Percentiles rank a stretch among this genome's conserved stretches.
phyloP scores from a whole-genome alignment of 2,797 vertebrate species.

The Rousettus madagascariensis region DNA sequence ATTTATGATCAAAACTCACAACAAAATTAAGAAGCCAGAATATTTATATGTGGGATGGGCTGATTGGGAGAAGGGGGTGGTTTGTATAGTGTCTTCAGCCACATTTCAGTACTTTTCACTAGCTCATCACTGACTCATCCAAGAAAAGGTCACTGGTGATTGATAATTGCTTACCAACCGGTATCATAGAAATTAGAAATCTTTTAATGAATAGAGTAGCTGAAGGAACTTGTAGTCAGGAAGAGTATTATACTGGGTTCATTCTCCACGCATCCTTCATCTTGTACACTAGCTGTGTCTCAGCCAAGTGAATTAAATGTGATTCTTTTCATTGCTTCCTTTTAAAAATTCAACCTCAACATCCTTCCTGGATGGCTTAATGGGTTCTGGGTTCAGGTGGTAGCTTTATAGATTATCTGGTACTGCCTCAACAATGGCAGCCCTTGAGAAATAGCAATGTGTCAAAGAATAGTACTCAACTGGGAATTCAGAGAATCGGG shows the following conservation, averaged over 20 bases:
- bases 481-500: not conserved
- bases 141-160: slow-evolving; percentile 45
- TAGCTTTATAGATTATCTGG: not conserved
- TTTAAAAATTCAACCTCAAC: not conserved
- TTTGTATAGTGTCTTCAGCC: not conserved
- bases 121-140: not conserved
- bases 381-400: not conserved
- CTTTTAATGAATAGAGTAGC: slow-evolving; percentile 14
- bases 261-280: not conserved
- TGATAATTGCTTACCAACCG: slow-evolving; percentile 48
- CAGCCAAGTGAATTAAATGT: not conserved
- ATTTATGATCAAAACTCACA: slow-evolving; percentile 37
- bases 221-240: not conserved
- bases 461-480: not conserved
- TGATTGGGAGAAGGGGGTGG: not conserved
- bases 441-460: not conserved
- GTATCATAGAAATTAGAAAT: slow-evolving; percentile 42
- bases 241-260: not conserved
- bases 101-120: not conserved
- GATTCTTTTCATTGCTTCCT: not conserved
- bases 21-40: slow-evolving; percentile 1
- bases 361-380: not conserved
- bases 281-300: not conserved
- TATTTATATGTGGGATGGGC: not conserved
- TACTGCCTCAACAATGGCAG: not conserved